Percentiles rank a stretch among this genome's conserved stretches.
Conservation (phyloP, 2,113 vertebrate genomes). For the Solea solea region DNA sequence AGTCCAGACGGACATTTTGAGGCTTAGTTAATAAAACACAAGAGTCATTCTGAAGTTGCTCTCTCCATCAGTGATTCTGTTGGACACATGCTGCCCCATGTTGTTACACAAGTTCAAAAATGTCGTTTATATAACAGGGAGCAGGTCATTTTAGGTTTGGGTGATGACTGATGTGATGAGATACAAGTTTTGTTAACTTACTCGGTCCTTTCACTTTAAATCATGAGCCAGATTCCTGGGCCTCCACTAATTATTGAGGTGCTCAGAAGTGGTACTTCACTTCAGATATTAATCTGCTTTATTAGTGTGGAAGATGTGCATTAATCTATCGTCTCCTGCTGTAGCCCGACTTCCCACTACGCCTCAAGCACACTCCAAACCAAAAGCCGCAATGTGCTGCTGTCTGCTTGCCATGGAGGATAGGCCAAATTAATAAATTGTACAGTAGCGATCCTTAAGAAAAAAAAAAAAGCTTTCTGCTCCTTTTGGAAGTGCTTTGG, state of each 20-base stretch:
- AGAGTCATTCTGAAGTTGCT: conserved; percentile 41
- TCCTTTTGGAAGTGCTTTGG: conserved; percentile 10
- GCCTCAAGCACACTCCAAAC: conserved; percentile 12
- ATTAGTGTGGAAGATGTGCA: conserved; percentile 43
- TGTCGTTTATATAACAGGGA: conserved; percentile 28
- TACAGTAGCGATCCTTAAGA: conserved; percentile 35
- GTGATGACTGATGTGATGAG: conserved; percentile 56
- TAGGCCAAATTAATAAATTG: conserved; percentile 41
- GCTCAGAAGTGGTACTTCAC: conserved; percentile 46
- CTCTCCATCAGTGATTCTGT: conserved; percentile 31
- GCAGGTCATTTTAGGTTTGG: conserved; percentile 25
- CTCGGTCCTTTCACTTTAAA: conserved; percentile 58
- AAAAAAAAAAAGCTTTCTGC: conserved; percentile 3
- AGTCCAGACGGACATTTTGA: too few species aligned
- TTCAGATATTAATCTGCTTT: conserved; percentile 61
- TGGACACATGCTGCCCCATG: conserved; percentile 43
- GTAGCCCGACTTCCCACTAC: conserved; percentile 1
- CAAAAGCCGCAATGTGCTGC: conserved; percentile 21
- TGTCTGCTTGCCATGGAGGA: conserved; percentile 20
- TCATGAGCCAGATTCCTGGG: conserved; percentile 26
- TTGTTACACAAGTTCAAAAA: conserved; percentile 40
- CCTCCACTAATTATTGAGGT: conserved; percentile 48
- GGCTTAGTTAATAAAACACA: background rate
- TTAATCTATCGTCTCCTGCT: conserved; percentile 42
- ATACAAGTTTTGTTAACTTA: conserved; percentile 62